Conservation (phyloP, 2,113 vertebrate species). For the Pollachius pollachius region DNA sequence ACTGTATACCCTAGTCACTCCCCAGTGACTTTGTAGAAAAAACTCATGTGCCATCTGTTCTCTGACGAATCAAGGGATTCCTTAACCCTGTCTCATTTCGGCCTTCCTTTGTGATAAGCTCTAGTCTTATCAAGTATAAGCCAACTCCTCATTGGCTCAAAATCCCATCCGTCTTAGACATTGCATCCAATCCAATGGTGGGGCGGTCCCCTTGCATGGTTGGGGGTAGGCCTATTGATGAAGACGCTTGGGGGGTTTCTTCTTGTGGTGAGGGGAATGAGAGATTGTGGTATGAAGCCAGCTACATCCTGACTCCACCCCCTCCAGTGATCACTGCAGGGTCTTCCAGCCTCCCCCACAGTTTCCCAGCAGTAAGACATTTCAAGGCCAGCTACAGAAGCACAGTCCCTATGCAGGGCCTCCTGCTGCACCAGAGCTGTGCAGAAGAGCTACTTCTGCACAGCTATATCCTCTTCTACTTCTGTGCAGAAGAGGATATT, state of each 20-base stretch:
- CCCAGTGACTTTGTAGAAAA: too few relatives aligned
- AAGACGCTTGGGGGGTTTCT: constrained; percentile 22
- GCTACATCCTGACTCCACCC: constrained; percentile 13
- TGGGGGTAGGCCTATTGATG: background rate
- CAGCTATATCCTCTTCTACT: too few relatives aligned
- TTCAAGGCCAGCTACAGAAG: constrained; percentile 33
- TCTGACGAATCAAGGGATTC: constrained; percentile 22
- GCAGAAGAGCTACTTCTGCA: too few relatives aligned
- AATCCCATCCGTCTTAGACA: constrained; percentile 22
- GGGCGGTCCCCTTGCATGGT: background rate
- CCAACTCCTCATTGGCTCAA: constrained; percentile 37
- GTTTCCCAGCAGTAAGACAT: constrained; percentile 54
- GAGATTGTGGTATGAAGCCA: constrained; percentile 12
- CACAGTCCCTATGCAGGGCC: constrained; percentile 37
- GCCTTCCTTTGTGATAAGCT: constrained; percentile 9
- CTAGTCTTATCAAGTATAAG: background rate
- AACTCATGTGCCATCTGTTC: background rate
- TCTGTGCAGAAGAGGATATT: too few relatives aligned
- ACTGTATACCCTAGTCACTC: too few relatives aligned
- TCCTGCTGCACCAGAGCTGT: background rate
- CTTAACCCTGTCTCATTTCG: constrained; percentile 17
- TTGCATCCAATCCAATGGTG: constrained; percentile 24
- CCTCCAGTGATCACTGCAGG: constrained; percentile 16
- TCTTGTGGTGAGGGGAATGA: constrained; percentile 11
- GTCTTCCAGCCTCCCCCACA: constrained; percentile 45